These are phyloP conservation scores for Aurelia aurita complex sp. Pacific DNA, from an alignment of 30 jellyfish, hydroid and myxozoan species.

Conservation along the genomic window DNA sequence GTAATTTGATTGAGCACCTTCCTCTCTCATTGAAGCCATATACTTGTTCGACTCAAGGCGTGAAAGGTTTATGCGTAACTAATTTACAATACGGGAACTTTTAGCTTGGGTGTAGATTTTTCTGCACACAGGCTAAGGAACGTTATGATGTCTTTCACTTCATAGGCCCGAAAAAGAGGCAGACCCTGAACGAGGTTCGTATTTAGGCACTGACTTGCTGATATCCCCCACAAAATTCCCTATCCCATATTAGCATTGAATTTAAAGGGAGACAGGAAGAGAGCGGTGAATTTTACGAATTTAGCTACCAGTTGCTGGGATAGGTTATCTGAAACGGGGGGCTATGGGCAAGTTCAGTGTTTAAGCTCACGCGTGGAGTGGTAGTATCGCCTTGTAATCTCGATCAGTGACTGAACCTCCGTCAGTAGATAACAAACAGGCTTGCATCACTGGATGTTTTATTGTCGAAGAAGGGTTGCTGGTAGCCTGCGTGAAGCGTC, in stretches of 20 bases:
- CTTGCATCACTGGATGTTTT: too few species aligned
- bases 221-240: slow-evolving; percentile 1
- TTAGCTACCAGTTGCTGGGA: too few species aligned
- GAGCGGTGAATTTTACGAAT: not conserved
- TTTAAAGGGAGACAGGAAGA: not conserved
- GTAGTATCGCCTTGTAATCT: not conserved
- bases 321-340: not conserved
- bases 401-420: not conserved
- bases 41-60: not conserved
- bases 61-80: not conserved
- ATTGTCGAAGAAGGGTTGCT: too few species aligned
- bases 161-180: slow-evolving; percentile 53
- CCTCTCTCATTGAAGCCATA: not conserved
- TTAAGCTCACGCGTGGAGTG: slow-evolving; percentile 11
- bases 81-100: not conserved
- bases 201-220: slow-evolving; percentile 16
- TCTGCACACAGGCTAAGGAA: not conserved
- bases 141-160: slow-evolving; percentile 16
- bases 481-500: too few species aligned
- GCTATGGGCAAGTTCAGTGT: slow-evolving; percentile 12
- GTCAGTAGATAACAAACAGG: not conserved
- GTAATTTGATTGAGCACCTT: not conserved
- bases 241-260: too few species aligned
- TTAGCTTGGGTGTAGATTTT: not conserved
- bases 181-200: slow-evolving; percentile 41